Base-by-base conservation (phyloP, 1,140 invertebrate genomes). In the Leguminivora glycinivorella region DNA sequence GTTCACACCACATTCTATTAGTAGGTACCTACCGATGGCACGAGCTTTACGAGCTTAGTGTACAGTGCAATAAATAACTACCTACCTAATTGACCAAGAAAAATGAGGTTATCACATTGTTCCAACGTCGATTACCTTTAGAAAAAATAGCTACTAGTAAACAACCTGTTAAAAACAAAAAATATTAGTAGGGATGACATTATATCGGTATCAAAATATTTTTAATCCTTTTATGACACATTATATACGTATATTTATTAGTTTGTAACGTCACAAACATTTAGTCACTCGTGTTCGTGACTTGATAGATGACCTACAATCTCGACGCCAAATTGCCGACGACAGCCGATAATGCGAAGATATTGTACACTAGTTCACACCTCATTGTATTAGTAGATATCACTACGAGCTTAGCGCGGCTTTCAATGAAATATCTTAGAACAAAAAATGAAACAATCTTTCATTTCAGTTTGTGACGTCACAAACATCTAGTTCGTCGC, bases 301-400 rank as follows among this genome's bases (percentile, higher is more conserved):
- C n/a, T 25, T 56, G 56, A 56, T 56, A 25, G 56, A 56, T 56
- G 56, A 56, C 7, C 22, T 25, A 56, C 19, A 25, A 24, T 25
- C 56, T 56, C 56, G 24, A 56, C 56, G 56, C 22, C 56, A 56
- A 56, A 56, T 56, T n/a, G 56, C 56, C 22, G 24, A 9, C 22
- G 56, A 63, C 58, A 63, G 58, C 58, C 58, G 58, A 63, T 63
- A 63, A 63, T 29, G 25, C 58, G 26, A 63, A 29, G 58, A 63
- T 63, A 63, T 63, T 63, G 58, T 63, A 29, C 25, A 63, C 58
- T 63, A 63, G 58, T 63, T 63, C 12, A 63, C 58, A 29, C 47
- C 47, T 10, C 19, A 19, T 52, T 52, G 19, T 22, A 52, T 52
- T 52, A 52, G 47, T 22, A 52, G 47, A 52, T 17, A 43, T n/a